Percentiles rank a stretch among this genome's conserved stretches.
phyloP scores from a whole-genome alignment of 2,888 invertebrate genomes.

The Cryptocephalus moraei region DNA sequence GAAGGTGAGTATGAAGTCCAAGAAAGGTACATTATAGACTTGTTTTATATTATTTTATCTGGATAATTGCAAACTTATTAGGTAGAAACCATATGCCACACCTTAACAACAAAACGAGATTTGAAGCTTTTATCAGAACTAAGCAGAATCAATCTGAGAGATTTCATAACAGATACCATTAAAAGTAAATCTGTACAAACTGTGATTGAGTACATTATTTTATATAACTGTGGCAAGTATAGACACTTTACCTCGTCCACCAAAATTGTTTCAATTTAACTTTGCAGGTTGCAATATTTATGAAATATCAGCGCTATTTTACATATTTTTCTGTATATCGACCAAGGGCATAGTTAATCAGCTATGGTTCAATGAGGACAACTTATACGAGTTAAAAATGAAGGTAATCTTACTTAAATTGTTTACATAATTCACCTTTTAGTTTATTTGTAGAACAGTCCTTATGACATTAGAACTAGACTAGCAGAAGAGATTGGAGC shows the following conservation, averaged over 20 bases:
- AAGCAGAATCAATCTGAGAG: slow-evolving; percentile 16
- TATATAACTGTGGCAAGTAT: slow-evolving; percentile 19
- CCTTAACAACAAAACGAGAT: slow-evolving; percentile 4
- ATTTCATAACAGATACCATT: slow-evolving; percentile 18
- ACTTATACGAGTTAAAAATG: slow-evolving; percentile 16
- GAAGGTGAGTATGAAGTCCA: slow-evolving; percentile 3
- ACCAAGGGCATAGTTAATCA: slow-evolving; percentile 19
- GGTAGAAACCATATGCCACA: slow-evolving; percentile 8
- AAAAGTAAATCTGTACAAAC: slow-evolving; percentile 9
- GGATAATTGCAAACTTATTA: neutral
- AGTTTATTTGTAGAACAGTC: slow-evolving; percentile 17
- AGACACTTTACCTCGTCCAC: neutral
- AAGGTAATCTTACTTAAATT: slow-evolving; percentile 8
- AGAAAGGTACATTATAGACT: too few species aligned
- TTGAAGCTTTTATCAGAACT: slow-evolving; percentile 3
- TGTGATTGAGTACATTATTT: slow-evolving; percentile 19
- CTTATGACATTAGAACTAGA: slow-evolving; percentile 17
- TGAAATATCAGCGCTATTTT: slow-evolving; percentile 23
- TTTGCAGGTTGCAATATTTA: slow-evolving; percentile 20
- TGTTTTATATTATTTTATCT: neutral
- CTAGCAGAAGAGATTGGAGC: slow-evolving; percentile 13
- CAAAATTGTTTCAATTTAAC: neutral
- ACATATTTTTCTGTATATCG: slow-evolving; percentile 24
- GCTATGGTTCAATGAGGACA: slow-evolving; percentile 12
- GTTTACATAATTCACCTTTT: too few species aligned